Evolutionary conservation across 2,888 invertebrate genomes (phyloP).

Genomic region (Drosophila yooni): DNA sequence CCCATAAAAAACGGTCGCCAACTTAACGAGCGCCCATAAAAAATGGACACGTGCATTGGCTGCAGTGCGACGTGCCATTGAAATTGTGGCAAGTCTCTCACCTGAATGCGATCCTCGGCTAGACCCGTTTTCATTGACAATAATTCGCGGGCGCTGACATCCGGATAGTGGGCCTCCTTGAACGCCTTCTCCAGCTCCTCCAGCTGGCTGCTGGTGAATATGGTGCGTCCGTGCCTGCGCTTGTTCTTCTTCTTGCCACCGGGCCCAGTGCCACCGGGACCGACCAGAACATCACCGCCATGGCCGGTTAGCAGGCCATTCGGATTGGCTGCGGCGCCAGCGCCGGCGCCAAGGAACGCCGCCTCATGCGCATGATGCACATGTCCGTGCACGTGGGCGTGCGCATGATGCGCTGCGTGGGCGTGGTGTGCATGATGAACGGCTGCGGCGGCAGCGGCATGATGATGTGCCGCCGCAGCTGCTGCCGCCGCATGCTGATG

Average conservation of each 20-base stretch:
- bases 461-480: slow-evolving; percentile 75
- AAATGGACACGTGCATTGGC: slow-evolving; percentile 34
- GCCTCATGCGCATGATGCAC: slow-evolving; percentile 72
- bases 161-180: slow-evolving; percentile 99
- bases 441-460: slow-evolving; percentile 73
- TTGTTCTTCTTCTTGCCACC: slow-evolving; percentile 95
- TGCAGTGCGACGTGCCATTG: slow-evolving; percentile 40
- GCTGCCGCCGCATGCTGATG: slow-evolving; percentile 77
- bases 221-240: slow-evolving; percentile 97
- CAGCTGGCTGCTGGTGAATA: slow-evolving; percentile 99
- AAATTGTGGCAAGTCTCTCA: slow-evolving; percentile 85
- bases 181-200: slow-evolving; percentile 99
- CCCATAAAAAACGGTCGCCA: slow-evolving; percentile 26
- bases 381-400: slow-evolving; percentile 64
- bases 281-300: slow-evolving; percentile 66
- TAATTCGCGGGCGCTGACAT: slow-evolving; percentile 98
- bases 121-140: slow-evolving; percentile 95
- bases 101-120: slow-evolving; percentile 97
- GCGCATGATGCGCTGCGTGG: slow-evolving; percentile 65
- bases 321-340: slow-evolving; percentile 58
- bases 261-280: slow-evolving; percentile 67
- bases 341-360: slow-evolving; percentile 63
- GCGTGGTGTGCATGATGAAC: slow-evolving; percentile 76
- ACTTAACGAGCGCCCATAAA: slow-evolving; percentile 60
- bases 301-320: slow-evolving; percentile 63